Base-by-base conservation (phyloP, 2,113 vertebrate genomes). In the Cottus gobio region DNA sequence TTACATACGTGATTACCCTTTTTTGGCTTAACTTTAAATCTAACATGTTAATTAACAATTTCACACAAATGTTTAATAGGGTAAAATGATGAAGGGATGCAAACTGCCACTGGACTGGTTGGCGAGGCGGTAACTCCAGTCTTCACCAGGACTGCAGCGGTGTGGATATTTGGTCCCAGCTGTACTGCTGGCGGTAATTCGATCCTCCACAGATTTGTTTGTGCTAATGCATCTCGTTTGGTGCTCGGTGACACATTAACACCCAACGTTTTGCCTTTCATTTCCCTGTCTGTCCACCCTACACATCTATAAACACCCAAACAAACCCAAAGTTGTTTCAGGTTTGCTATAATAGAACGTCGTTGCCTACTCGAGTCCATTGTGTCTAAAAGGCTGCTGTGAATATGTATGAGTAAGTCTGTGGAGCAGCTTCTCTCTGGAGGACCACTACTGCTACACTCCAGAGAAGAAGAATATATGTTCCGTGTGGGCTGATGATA, bases 221-320 rank as follows among this genome's bases (percentile, higher is more conserved):
- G 52, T 66, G 28, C 63, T 77, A 58, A 74, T 84, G 54, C 75
- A 83, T 79, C 66, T 75, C 34, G 71, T 82, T 71, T 62, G 64
- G 61, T 52, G 44, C 44, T 75, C 61, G 26, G 36, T 52, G 74
- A 75, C 16, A 13, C 54, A 75, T 81, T 63, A 65, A 62, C 20
- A 70, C 24, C 60, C 64, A 66, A 48, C 30, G 7, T 56, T 63
- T 61, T 77, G 62, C 65, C 66, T 15, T 85, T 50, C 71, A 66
- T 85, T 79, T 78, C 70, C 24, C 64, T 37, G n/a, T 83, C 20
- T 80, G 7, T 80, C 31, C 56, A 34, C 31, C 58, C 31, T 66
- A 39, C 69, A 46, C 56, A 22, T 36, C 50, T 39, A 54, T 22
- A 76, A 85, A 75, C 62, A 58, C n/a, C 36, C 13, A 71, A 39